phyloP scores from a whole-genome alignment of 1,140 invertebrate species.

The Anastrepha obliqua region DNA sequence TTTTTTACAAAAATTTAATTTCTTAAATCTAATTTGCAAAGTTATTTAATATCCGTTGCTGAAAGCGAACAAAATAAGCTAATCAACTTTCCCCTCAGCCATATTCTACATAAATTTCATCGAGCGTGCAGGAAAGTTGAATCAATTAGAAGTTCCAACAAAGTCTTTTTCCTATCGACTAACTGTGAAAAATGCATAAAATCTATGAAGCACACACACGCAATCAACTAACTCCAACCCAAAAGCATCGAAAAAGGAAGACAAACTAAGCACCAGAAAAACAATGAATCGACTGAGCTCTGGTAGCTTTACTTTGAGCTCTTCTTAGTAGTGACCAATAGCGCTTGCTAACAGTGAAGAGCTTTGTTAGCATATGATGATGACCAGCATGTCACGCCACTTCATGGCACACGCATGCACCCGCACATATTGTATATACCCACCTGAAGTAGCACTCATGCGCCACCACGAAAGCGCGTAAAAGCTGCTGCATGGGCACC shows the following conservation, averaged over 20 bases:
- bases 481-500: background rate
- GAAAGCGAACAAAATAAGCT: background rate
- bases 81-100: background rate
- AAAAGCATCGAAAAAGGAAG: background rate
- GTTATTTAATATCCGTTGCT: no score
- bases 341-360: background rate
- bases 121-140: background rate
- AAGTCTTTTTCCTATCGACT: background rate
- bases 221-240: background rate
- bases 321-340: conserved; percentile 6
- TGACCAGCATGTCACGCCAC: conserved; percentile 7
- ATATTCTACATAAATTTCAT: background rate
- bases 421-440: no score
- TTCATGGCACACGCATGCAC: background rate
- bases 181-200: conserved; percentile 18
- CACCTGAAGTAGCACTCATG: background rate
- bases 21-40: no score
- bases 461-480: background rate
- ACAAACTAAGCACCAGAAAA: background rate
- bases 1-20: no score
- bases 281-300: conserved; percentile 8
- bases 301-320: background rate
- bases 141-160: conserved; percentile 23
- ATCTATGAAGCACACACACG: background rate
- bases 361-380: conserved; percentile 34